A percentile compares a stretch with the other conserved stretches of the same genome.
phyloP scores from a whole-genome alignment of 1,140 invertebrate genomes.

The Diplogasteroides magnus region DNA sequence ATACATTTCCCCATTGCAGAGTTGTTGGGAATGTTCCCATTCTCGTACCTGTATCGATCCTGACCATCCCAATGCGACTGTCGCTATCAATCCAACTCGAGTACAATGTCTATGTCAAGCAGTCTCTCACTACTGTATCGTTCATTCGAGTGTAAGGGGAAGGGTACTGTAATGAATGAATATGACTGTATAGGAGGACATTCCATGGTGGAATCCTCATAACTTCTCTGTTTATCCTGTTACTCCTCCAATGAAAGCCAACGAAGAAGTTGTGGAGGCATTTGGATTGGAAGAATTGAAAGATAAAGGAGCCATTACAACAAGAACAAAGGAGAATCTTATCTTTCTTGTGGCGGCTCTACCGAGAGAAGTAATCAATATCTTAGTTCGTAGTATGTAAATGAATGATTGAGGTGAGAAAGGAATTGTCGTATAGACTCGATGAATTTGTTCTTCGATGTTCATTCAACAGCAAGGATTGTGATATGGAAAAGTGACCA shows the following conservation, averaged over 20 bases:
- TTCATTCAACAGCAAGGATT: slow-evolving; percentile 53
- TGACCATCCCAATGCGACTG: slow-evolving; percentile 48
- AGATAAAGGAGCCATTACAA: slow-evolving; percentile 52
- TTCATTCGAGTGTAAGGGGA: slow-evolving; percentile 20
- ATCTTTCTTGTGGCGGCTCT: slow-evolving; percentile 54
- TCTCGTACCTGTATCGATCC: slow-evolving; percentile 55
- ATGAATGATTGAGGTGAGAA: no score
- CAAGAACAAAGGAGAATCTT: slow-evolving; percentile 52
- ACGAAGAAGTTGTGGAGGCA: slow-evolving; percentile 42
- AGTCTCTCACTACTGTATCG: slow-evolving; percentile 50
- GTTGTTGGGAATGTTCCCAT: slow-evolving; percentile 43
- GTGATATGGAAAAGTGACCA: slow-evolving; percentile 41
- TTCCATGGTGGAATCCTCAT: slow-evolving; percentile 54
- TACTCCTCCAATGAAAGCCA: slow-evolving; percentile 36
- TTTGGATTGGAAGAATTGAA: slow-evolving; percentile 43
- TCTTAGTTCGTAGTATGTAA: no score
- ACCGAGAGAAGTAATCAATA: slow-evolving; percentile 42
- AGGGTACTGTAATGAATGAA: not conserved
- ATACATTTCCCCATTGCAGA: slow-evolving; percentile 32
- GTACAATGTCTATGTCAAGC: slow-evolving; percentile 46
- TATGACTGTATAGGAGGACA: slow-evolving; percentile 28
- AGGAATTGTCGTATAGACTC: slow-evolving; percentile 48
- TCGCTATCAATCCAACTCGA: slow-evolving; percentile 26
- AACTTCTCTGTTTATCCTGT: slow-evolving; percentile 51
- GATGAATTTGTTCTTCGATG: slow-evolving; percentile 54